Conservation (phyloP, 2,797 vertebrate species). For the Cichlasoma orientale region DNA sequence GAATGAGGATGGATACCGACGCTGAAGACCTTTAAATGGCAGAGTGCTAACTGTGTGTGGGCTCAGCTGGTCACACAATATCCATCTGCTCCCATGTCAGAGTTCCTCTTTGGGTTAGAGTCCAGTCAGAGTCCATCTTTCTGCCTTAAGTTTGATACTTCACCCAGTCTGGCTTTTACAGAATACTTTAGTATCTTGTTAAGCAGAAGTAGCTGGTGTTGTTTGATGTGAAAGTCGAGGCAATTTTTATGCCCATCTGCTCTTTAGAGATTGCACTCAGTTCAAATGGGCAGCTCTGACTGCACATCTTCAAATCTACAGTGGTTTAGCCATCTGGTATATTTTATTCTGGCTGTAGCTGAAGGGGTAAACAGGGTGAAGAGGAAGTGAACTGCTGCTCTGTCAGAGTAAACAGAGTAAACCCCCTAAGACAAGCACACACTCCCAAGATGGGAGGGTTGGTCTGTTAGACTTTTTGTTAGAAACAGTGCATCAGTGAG, state of each 20-base stretch:
- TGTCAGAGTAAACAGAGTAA: conserved; percentile 44
- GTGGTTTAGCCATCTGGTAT: conserved; percentile 58
- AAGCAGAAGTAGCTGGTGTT: conserved; percentile 36
- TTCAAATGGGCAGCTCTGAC: conserved; percentile 36
- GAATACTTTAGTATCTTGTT: conserved; percentile 31
- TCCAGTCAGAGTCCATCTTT: conserved; percentile 47
- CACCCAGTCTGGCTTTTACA: conserved; percentile 16
- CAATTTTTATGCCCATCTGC: conserved; percentile 46
- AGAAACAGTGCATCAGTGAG: conserved; percentile 15
- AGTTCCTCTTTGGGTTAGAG: conserved; percentile 52
- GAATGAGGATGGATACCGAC: conserved; percentile 55
- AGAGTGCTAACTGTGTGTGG: conserved; percentile 65
- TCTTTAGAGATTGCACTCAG: conserved; percentile 45
- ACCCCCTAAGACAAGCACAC: conserved; percentile 27
- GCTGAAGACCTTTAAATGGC: conserved; percentile 77
- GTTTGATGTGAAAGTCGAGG: conserved; percentile 31
- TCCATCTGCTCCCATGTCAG: conserved; percentile 62
- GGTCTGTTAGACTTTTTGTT: conserved; percentile 8
- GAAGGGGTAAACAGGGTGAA: conserved; percentile 37
- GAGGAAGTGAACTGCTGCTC: conserved; percentile 40
- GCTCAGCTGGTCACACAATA: conserved; percentile 62
- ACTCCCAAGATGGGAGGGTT: conserved; percentile 8
- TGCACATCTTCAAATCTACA: conserved; percentile 22
- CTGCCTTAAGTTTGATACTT: conserved; percentile 23
- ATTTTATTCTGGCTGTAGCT: conserved; percentile 45